phyloP scores from a whole-genome alignment of 2,797 vertebrate genomes.

The Argyrosomus regius region DNA sequence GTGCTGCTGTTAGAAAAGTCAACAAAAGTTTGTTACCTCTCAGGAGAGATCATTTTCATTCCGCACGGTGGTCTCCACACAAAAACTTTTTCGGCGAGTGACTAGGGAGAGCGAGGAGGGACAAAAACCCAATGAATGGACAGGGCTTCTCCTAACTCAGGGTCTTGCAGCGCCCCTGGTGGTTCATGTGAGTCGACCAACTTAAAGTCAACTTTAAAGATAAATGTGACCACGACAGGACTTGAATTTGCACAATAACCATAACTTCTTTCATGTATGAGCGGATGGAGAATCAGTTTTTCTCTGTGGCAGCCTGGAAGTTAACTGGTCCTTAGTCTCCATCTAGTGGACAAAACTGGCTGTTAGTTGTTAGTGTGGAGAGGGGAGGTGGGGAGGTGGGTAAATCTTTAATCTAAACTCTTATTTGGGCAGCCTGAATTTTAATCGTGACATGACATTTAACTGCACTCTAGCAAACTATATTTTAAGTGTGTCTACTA shows the following conservation, averaged over 20 bases:
- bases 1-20: not conserved
- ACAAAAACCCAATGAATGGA: constrained; percentile 35
- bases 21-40: constrained; percentile 45
- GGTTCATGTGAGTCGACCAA: not conserved
- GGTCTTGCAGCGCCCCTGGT: constrained; percentile 6
- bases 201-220: not conserved
- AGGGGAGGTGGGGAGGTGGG: not conserved
- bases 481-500: not conserved
- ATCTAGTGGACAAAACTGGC: constrained; percentile 77
- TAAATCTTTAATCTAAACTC: constrained; percentile 33
- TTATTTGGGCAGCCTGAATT: constrained; percentile 9
- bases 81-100: constrained; percentile 35
- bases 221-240: not conserved
- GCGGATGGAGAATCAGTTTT: too few species aligned
- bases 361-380: too few species aligned
- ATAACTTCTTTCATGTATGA: rapidly evolving
- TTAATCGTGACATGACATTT: constrained; percentile 19
- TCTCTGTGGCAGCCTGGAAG: not conserved
- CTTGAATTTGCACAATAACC: not conserved
- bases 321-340: constrained; percentile 74
- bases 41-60: constrained; percentile 18
- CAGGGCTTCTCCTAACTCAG: not conserved
- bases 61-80: not conserved
- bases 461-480: not conserved
- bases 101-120: constrained; percentile 59